Evolutionary conservation across 2,113 vertebrate species (phyloP).

Genomic region (Erinaceus europaeus): DNA sequence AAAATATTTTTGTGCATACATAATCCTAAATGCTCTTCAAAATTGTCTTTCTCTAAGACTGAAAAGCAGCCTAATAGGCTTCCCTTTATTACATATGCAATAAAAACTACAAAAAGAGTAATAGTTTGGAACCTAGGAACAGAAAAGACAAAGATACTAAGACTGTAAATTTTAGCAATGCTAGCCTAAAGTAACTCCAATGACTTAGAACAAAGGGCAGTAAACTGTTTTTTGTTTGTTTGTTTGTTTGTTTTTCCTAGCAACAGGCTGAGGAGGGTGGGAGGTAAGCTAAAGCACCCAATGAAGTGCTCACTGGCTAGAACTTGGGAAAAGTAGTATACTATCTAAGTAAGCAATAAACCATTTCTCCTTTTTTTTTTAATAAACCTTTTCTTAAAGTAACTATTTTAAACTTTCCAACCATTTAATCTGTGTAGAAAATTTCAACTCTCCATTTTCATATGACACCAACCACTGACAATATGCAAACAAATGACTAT

Average conservation of each 20-base stretch:
- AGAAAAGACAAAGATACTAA: neutral
- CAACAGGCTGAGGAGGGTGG: too few relatives aligned
- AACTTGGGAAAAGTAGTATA: too few relatives aligned
- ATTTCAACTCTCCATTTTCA: neutral
- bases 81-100: neutral
- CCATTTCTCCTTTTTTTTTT: too few relatives aligned
- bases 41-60: neutral
- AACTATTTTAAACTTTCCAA: slow-evolving; percentile 21
- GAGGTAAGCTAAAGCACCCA: too few relatives aligned
- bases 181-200: neutral
- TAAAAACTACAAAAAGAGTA: neutral
- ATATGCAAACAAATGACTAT: neutral
- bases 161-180: neutral
- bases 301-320: too few relatives aligned
- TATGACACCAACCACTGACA: neutral
- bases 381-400: neutral
- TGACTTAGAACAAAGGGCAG: neutral
- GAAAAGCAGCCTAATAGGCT: neutral
- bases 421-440: neutral
- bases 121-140: neutral
- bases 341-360: too few relatives aligned
- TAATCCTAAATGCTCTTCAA: neutral
- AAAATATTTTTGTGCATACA: neutral
- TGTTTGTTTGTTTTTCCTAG: too few relatives aligned
- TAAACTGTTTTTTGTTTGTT: too few relatives aligned